Evolutionary conservation across 2,888 invertebrate species (phyloP).

Genomic region (Eupithecia subumbrata): DNA sequence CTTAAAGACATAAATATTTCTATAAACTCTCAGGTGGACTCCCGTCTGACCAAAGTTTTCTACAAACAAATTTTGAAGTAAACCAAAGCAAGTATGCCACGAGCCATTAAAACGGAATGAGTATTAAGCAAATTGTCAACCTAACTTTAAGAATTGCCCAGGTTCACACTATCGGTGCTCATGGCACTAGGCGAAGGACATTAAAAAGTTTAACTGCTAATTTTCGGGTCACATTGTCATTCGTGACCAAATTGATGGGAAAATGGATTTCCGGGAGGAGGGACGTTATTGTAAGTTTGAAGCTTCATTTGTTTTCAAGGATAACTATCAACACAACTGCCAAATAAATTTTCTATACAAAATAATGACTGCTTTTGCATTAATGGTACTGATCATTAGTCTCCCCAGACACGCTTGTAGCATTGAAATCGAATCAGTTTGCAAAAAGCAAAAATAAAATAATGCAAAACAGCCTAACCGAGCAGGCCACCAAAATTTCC

Average conservation of each 20-base stretch:
- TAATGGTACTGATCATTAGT: neutral
- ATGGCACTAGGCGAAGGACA: slow-evolving; percentile 53
- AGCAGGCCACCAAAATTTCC: slow-evolving; percentile 16
- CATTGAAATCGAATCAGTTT: neutral
- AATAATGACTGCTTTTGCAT: neutral
- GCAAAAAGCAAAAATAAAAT: neutral
- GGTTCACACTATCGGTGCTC: slow-evolving; percentile 40
- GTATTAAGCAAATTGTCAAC: neutral
- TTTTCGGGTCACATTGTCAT: slow-evolving; percentile 70
- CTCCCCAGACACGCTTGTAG: neutral
- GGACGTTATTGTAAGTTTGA: slow-evolving; percentile 32
- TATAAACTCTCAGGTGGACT: too few relatives aligned
- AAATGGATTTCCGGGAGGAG: slow-evolving; percentile 66
- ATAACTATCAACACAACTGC: slow-evolving; percentile 11
- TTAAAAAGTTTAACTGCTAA: slow-evolving; percentile 79
- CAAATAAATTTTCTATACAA: neutral
- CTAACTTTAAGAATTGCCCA: slow-evolving; percentile 10
- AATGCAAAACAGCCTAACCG: neutral
- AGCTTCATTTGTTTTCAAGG: slow-evolving; percentile 28
- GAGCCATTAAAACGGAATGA: too few relatives aligned
- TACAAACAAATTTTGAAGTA: neutral
- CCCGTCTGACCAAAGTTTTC: neutral
- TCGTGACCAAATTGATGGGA: slow-evolving; percentile 70
- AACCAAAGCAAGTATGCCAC: neutral
- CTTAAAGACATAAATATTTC: too few relatives aligned